Base-by-base conservation (phyloP, 2,797 vertebrate genomes). In the Falco cherrug region DNA sequence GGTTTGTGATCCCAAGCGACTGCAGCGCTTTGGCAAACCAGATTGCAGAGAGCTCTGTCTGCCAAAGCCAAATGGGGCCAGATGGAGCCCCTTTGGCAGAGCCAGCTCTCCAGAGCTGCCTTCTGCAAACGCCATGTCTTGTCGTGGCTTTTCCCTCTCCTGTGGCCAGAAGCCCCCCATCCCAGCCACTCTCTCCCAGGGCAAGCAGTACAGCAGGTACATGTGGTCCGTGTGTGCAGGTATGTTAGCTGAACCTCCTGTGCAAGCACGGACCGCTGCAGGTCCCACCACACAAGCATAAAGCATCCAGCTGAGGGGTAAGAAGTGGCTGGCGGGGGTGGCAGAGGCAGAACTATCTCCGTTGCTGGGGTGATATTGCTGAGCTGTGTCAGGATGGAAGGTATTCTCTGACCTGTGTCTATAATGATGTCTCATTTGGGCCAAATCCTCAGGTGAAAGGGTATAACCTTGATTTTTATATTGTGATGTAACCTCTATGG, bases 101-200 rank as follows among this genome's bases (percentile, higher is more conserved):
- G 57, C 59, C 60, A 74, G 29, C 68, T 82, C 50, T 45, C 63
- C 48, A 84, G 70, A 43, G 45, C 70, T 91, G 64, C 74, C 39
- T 60, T 26, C 37, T 81, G 81, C 84, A 67, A 33, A 12, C 45
- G 41, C 53, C 24, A 1, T n/a, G 17, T 51, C 11, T 45, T 63
- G 24, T 4, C 16, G 3, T 6, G 65, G 60, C 35, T 59, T 28
- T 57, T 54, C 60, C 39, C 31, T 77, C 20, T 9, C 26, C 16
- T 33, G 35, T 37, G 45, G 13, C 59, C 48, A 84, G 47, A 57
- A 13, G 10, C 29, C 29, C 22, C 35, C 9, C 1, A 3, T 78
- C 21, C 43, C 45, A 51, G 2, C 51, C 0, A 0, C 12, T 2
- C 2, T 47, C 8, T 88, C 28, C 35, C 48, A 59, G 41, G 54